These are phyloP conservation scores for Luperina testacea DNA, from an alignment of 2,888 invertebrate genomes.

Conservation along the genomic window DNA sequence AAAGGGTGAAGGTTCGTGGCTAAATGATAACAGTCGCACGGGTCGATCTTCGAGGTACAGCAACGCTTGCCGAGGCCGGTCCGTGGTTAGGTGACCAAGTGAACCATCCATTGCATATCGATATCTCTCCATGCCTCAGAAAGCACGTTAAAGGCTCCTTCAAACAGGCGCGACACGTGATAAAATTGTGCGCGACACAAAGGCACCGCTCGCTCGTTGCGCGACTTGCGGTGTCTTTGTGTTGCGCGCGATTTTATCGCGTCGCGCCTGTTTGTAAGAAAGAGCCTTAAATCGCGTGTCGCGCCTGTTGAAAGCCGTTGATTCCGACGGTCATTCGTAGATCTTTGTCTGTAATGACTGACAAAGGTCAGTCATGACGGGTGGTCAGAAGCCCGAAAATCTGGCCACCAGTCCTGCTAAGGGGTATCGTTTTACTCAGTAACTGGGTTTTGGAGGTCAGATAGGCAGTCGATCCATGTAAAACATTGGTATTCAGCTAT, in stretches of 20 bases:
- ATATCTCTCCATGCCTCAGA: not conserved
- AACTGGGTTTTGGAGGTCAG: not conserved
- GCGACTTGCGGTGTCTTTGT: no score
- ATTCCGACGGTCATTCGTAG: not conserved
- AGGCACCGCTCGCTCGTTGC: no score
- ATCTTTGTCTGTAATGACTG: not conserved
- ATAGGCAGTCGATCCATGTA: not conserved
- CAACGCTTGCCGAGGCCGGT: no score
- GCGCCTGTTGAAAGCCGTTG: no score
- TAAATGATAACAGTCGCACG: not conserved
- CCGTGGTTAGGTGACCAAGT: not conserved
- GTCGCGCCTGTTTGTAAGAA: no score
- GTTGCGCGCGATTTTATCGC: no score
- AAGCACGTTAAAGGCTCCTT: not conserved
- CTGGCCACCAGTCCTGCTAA: not conserved
- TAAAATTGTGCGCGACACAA: no score
- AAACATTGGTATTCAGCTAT: not conserved
- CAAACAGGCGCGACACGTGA: no score
- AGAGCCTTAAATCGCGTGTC: no score
- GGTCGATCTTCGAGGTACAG: not conserved
- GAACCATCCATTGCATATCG: not conserved
- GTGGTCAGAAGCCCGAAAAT: not conserved
- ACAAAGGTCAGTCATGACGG: not conserved
- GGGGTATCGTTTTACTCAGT: not conserved
- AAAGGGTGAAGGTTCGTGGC: not conserved